phyloP scores from a whole-genome alignment of 2,888 invertebrate genomes.

The Pseudoips prasinana region DNA sequence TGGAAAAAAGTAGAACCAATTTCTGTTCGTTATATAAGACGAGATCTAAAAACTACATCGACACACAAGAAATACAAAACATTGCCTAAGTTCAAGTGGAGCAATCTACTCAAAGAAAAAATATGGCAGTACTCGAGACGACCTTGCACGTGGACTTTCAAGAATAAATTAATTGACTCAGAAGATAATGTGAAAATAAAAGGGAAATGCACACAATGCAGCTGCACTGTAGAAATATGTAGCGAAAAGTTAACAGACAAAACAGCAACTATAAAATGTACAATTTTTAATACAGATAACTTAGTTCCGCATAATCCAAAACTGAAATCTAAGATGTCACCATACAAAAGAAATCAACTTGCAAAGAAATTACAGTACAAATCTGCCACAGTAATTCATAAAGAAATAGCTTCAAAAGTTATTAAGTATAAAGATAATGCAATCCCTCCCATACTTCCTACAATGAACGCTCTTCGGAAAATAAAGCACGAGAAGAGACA shows the following conservation, averaged over 20 bases:
- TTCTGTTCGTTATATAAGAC: slow-evolving; percentile 4
- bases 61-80: slow-evolving; percentile 6
- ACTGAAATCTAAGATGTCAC: slow-evolving; percentile 2
- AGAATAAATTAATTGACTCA: slow-evolving; percentile 2
- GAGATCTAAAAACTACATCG: slow-evolving; percentile 3
- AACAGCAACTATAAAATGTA: slow-evolving; percentile 2
- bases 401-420: not conserved
- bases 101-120: slow-evolving; percentile 5
- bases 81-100: slow-evolving; percentile 7
- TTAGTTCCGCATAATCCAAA: slow-evolving; percentile 3
- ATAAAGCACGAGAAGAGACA: slow-evolving; percentile 1
- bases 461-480: slow-evolving; percentile 1
- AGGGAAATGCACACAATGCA: slow-evolving; percentile 3
- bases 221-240: slow-evolving; percentile 2
- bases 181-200: slow-evolving; percentile 1
- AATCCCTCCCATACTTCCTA: slow-evolving; percentile 1
- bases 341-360: slow-evolving; percentile 3
- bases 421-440: slow-evolving; percentile 1
- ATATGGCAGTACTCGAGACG: slow-evolving; percentile 4
- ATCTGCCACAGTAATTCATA: slow-evolving; percentile 1
- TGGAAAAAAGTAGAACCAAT: slow-evolving; percentile 4
- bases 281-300: slow-evolving; percentile 1
- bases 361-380: slow-evolving; percentile 1
- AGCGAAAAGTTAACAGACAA: slow-evolving; percentile 2
- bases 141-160: slow-evolving; percentile 4